Percentiles rank a stretch among this genome's conserved stretches.
Evolutionary conservation across 1,140 invertebrate species (phyloP).

Genomic region (Triops cancriformis): DNA sequence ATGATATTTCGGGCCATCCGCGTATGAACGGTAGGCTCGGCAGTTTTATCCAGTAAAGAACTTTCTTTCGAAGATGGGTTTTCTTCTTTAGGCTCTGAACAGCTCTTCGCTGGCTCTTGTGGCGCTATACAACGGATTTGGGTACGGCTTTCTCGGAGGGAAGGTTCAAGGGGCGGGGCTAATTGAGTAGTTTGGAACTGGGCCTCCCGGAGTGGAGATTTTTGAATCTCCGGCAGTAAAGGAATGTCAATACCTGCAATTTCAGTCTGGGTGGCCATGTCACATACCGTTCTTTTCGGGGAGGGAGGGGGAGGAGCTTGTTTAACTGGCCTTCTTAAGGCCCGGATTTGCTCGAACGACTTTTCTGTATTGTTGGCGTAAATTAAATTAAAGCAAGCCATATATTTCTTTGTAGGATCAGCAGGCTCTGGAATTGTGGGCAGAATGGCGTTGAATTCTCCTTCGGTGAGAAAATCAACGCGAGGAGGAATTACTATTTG

Average conservation of each 20-base stretch:
- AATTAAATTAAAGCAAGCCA: not conserved
- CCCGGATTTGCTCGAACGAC: not conserved
- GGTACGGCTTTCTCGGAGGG: not conserved
- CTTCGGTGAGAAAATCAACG: slow-evolving; percentile 17
- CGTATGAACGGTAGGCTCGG: not conserved
- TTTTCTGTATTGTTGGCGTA: not conserved
- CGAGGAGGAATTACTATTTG: not conserved
- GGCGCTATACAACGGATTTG: not conserved
- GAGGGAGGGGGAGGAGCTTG: not conserved
- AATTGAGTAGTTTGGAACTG: not conserved
- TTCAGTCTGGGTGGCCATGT: not conserved
- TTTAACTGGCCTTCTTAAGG: not conserved
- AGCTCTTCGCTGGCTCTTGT: not conserved
- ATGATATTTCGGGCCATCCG: not conserved
- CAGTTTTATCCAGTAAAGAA: not conserved
- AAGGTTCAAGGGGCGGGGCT: not conserved
- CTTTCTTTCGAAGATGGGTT: not conserved
- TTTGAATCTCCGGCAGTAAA: not conserved
- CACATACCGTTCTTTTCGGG: not conserved
- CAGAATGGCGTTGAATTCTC: slow-evolving; percentile 15
- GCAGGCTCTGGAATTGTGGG: not conserved
- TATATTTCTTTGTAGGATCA: not conserved
- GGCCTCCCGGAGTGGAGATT: not conserved
- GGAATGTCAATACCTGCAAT: not conserved
- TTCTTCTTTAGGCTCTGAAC: not conserved